Evolutionary conservation across 2,888 invertebrate genomes (phyloP), one percentile per base, ranked within the genome.

Genomic region (Lycophotia porphyrea): DNA sequence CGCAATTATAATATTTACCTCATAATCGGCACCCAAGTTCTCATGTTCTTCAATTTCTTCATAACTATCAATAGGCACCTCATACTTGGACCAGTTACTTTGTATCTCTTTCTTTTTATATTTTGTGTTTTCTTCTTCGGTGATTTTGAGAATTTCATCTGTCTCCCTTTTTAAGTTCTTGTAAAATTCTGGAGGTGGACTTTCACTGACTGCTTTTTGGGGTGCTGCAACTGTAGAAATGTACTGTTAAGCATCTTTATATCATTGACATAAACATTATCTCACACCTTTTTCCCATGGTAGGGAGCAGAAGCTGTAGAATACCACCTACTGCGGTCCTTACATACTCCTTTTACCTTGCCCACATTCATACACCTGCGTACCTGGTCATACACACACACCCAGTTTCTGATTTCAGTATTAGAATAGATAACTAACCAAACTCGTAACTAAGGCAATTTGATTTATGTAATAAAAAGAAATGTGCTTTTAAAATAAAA

Each of bases 41-140:
- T 96, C 95, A 68, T 94, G 93, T 71, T 95, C 95, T 80, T 96
- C 95, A 76, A 95, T 91, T 74, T 95, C 94, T 58, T 96, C 96
- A 85, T 96, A 96, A 79, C 90, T 95, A 64, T 95, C 95, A 81
- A 96, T 93, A 0, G 96, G 96, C 91, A 96, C 92, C 85, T 96
- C 96, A 93, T 96, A 96, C 80, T 96, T 96, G 7, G 94, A 90
- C 96, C 96, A 96, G 81, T 96, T 96, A 79, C 96, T 96, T 88
- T 94, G 93, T 55, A 96, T 96, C 85, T 96, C 96, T 77, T 96
- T 96, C 85, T 96, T 96, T 75, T 93, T 95, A 74, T 96, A 96
- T 86, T 96, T 96, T 1, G 92, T 82, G 77, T 92, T 94, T 47
- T 93, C 95, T 84, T 95, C 94, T 84, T 96, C 95, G 11, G 94